Percentiles rank a stretch among this genome's conserved stretches.
Conservation (phyloP, 2,113 vertebrate species). For the Cromileptes altivelis region DNA sequence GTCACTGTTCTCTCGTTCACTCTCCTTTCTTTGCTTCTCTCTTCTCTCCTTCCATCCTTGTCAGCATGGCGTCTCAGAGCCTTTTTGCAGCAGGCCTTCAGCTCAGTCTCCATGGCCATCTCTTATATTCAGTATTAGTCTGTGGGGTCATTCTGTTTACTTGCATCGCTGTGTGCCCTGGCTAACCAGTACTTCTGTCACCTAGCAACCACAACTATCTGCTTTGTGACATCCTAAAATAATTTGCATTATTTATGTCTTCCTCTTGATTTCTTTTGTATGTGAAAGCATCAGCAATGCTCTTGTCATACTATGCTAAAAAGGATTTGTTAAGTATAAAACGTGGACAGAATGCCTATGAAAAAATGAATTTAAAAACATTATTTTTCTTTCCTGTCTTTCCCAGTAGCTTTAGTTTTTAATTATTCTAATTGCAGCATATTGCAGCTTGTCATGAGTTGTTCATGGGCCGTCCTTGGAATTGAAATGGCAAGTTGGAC, state of each 20-base stretch:
- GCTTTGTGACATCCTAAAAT: constrained; percentile 14
- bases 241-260: constrained; percentile 23
- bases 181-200: constrained; percentile 19
- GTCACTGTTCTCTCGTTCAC: background rate
- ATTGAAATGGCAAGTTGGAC: background rate
- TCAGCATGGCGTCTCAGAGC: background rate
- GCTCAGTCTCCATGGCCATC: constrained; percentile 14
- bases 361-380: background rate
- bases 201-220: constrained; percentile 24
- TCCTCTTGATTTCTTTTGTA: background rate
- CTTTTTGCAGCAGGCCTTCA: background rate
- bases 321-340: background rate
- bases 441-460: background rate
- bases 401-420: background rate
- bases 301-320: background rate
- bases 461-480: background rate
- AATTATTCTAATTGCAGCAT: background rate
- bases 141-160: background rate
- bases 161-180: background rate
- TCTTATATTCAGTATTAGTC: background rate
- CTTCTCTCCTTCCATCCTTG: constrained; percentile 1
- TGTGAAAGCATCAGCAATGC: background rate
- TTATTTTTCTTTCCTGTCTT: background rate
- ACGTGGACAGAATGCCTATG: background rate
- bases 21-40: background rate